phyloP scores from a whole-genome alignment of 37 sponge, comb jelly and placozoan species.

The Beroe forskalii region DNA sequence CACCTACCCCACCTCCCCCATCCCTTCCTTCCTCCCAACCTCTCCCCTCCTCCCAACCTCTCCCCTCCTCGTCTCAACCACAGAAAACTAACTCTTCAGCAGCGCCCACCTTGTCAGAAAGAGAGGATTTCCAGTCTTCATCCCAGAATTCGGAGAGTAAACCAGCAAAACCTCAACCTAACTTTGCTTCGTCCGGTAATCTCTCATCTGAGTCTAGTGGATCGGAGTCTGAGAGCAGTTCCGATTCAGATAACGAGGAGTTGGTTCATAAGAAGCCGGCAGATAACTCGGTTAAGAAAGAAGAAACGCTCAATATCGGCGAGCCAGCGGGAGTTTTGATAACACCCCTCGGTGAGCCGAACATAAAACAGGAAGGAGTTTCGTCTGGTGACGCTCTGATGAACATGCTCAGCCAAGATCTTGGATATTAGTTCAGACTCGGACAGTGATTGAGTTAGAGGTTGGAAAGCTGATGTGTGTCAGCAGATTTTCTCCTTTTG shows the following conservation, averaged over 20 bases:
- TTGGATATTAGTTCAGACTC: conserved; percentile 48
- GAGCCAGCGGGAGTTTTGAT: background rate
- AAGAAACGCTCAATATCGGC: background rate
- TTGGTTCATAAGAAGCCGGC: background rate
- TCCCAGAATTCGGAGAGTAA: background rate
- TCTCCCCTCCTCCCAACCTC: background rate
- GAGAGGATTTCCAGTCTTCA: background rate
- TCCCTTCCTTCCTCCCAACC: background rate
- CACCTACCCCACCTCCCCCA: background rate
- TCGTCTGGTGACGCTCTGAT: background rate
- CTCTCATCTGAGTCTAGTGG: conserved; percentile 25
- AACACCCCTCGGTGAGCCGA: conserved; percentile 38
- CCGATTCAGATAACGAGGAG: background rate
- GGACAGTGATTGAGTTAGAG: conserved; percentile 43
- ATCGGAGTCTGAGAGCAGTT: conserved; percentile 48
- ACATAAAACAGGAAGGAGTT: conserved; percentile 16
- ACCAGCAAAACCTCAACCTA: background rate
- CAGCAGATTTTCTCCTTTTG: no score
- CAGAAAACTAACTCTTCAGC: background rate
- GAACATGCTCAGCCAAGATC: conserved; percentile 33
- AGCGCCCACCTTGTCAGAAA: background rate
- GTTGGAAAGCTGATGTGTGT: no score
- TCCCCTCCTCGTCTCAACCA: background rate
- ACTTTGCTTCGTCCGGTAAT: background rate
- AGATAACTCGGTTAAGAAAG: background rate